Evolutionary conservation across 1,140 invertebrate species (phyloP), one percentile per base, ranked within the genome.

Genomic region (Heterodera schachtii): DNA sequence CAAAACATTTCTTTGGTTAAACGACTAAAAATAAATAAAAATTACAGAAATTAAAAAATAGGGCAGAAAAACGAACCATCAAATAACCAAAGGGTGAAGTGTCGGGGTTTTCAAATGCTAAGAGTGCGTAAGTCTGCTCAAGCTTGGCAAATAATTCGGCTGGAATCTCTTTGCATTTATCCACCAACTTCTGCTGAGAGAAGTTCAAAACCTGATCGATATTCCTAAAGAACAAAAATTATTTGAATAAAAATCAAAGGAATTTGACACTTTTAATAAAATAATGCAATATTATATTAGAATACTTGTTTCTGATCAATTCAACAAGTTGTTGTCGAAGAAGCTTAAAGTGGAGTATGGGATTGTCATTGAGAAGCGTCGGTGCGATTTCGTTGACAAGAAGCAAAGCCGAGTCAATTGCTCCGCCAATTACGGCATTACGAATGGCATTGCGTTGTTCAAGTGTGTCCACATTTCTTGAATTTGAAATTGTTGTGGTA

Each of bases 71-170:
- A 69, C 64, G 0, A 44, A 69, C 77, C n/a, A 99, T 91, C 19
- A 99, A 91, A 90, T 98, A 96, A 66, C 95, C 94, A 91, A 98
- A 98, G 0, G 97, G 97, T 82, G 95, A 97, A 75, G 93, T 93
- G 84, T 95, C 93, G 1, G 97, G 97, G 87, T 98, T 95, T 81
- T 98, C 96, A 91, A 99, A 99, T 9, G 97, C 97, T 11, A 99
- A 91, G 19, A 99, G 91, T 0, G 97, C 96, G 60, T 98, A 91
- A 0, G 97, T 98, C 82, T 96, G 88, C 87, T 93, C 93, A 49
- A 93, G 87, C 85, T 93, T 87, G 47, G 73, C 52, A 64, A 86
- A 78, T 46, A 81, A 57, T 60, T 90, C 47, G 90, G 86, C 69
- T 64, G 82, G 49, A 13, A 73, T 78, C 44, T 84, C 76, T 9